Conservation (phyloP, 2,797 vertebrate species). For the Astyanax mexicanus region DNA sequence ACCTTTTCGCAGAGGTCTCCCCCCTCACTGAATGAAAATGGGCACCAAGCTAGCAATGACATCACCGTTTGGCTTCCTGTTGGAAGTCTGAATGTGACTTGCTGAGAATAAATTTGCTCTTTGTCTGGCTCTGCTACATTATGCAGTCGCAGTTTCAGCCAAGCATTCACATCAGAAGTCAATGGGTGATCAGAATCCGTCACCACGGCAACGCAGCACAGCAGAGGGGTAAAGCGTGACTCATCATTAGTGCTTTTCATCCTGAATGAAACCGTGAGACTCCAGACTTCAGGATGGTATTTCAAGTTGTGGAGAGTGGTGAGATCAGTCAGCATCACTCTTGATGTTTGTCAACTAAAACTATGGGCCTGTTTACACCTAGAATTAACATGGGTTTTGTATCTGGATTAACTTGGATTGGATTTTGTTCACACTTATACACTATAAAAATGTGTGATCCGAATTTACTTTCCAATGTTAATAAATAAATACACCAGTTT, state of each 20-base stretch:
- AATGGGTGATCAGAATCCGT: slow-evolving; percentile 64
- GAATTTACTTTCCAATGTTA: no score
- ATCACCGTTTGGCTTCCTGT: slow-evolving; percentile 69
- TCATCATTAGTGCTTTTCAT: slow-evolving; percentile 70
- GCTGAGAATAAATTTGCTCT: slow-evolving; percentile 39
- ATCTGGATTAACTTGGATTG: no score
- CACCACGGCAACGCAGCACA: slow-evolving; percentile 72
- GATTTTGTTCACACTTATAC: no score
- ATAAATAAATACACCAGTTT: no score
- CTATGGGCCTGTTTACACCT: no score
- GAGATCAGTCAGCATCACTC: background rate
- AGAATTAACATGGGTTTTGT: no score
- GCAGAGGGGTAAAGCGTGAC: slow-evolving; percentile 68
- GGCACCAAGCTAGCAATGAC: slow-evolving; percentile 61
- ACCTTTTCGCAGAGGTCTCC: background rate
- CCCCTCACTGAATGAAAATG: slow-evolving; percentile 14
- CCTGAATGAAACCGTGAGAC: slow-evolving; percentile 37
- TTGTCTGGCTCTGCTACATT: slow-evolving; percentile 34
- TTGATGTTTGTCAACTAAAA: no score
- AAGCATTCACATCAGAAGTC: slow-evolving; percentile 60
- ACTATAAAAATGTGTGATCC: no score
- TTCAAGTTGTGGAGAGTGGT: slow-evolving; percentile 7
- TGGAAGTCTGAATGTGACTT: slow-evolving; percentile 35
- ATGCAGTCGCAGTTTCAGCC: slow-evolving; percentile 50
- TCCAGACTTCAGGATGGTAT: slow-evolving; percentile 15